Evolutionary conservation across 2,797 vertebrate species (phyloP).

Genomic region (Cygnus olor): DNA sequence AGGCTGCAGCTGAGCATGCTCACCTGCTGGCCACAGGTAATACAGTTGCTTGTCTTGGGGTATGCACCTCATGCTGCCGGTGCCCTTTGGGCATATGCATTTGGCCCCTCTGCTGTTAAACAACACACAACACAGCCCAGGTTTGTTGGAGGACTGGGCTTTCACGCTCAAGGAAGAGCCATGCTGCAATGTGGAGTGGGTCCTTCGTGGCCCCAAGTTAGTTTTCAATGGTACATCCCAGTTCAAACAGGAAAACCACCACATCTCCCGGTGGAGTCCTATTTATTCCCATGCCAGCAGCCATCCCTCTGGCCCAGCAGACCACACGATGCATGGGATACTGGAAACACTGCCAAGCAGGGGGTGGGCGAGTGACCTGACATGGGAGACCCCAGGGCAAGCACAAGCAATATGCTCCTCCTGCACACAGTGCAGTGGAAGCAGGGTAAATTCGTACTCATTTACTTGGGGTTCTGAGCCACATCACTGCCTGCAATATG

Average conservation of each 20-base stretch:
- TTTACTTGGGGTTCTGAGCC: neutral
- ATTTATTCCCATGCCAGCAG: neutral
- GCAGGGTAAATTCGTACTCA: neutral
- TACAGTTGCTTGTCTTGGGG: neutral
- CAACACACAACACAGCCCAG: too few relatives aligned
- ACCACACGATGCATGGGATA: too few relatives aligned
- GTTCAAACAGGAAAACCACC: neutral
- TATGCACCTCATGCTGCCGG: accelerated
- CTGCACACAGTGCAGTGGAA: accelerated
- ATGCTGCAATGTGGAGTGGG: neutral
- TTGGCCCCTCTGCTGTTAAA: neutral
- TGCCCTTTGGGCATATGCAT: neutral
- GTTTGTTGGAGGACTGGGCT: neutral
- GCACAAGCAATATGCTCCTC: neutral
- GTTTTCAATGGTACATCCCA: neutral
- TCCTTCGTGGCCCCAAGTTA: neutral
- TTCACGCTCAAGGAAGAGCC: neutral
- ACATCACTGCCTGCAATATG: neutral
- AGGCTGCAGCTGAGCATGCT: neutral
- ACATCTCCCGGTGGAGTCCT: neutral
- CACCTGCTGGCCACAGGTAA: neutral
- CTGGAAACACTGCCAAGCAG: neutral
- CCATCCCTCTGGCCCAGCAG: neutral
- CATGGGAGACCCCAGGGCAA: neutral
- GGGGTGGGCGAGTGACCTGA: neutral